Evolutionary conservation across 1,140 invertebrate genomes (phyloP).

Genomic region (Tribolium castaneum): DNA sequence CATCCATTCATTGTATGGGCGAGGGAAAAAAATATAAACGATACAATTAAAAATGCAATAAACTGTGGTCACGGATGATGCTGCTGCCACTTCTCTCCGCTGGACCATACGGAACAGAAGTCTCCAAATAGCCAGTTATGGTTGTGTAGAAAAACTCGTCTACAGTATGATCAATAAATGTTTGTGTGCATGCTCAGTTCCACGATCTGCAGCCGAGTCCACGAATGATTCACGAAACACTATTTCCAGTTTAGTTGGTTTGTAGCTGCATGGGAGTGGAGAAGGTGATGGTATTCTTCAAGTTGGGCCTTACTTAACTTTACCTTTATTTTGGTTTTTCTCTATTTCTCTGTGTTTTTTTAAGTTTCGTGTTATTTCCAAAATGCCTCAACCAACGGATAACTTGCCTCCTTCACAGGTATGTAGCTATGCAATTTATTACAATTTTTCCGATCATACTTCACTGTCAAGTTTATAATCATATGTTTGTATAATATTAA

Average conservation of each 20-base stretch:
- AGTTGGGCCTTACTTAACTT: constrained; percentile 31
- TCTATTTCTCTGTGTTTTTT: constrained; percentile 7
- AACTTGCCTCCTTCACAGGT: constrained; percentile 40
- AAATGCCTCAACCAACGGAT: constrained; percentile 40
- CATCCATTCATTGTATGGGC: no score
- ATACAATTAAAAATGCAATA: not conserved
- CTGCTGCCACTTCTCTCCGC: not conserved
- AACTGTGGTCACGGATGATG: not conserved
- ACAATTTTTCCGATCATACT: not conserved
- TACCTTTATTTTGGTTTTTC: not conserved
- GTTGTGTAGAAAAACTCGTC: not conserved
- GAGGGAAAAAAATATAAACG: not conserved
- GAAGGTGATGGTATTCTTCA: constrained; percentile 39
- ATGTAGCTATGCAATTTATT: not conserved
- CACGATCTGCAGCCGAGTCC: constrained; percentile 24
- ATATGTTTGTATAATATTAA: not conserved
- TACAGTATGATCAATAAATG: not conserved
- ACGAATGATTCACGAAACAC: constrained; percentile 42
- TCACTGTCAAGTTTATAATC: not conserved
- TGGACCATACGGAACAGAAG: constrained; percentile 4
- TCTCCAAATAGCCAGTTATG: not conserved
- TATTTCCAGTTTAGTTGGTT: constrained; percentile 36
- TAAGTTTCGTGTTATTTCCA: constrained; percentile 9
- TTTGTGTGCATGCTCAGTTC: constrained; percentile 32
- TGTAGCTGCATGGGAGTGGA: constrained; percentile 32